Base-by-base conservation (phyloP, 2,113 vertebrate species). In the Salvator merianae region DNA sequence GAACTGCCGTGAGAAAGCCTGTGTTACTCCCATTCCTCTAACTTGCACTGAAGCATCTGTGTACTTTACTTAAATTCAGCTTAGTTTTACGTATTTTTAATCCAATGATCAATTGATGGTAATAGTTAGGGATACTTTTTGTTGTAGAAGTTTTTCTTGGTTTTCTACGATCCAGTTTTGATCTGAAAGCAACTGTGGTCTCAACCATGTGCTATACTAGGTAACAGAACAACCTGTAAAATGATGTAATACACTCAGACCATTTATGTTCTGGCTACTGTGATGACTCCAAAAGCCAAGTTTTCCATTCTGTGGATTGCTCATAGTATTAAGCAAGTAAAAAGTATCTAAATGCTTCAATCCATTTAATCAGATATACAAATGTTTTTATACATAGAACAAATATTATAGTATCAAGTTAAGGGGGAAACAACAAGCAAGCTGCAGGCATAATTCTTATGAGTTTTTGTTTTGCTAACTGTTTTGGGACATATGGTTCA, bases 381-480 rank as follows among this genome's bases (percentile, higher is more conserved):
- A 4, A 69, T 69, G 16, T 69, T 34, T 69, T 69, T 34, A 2
- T 32, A 34, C 30, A 9, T 34, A 69, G 66, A 32, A 69, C 3
- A 66, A 30, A 30, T 18, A 69, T 69, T 69, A 34, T 66, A 26
- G 16, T 55, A 55, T 55, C 10, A 55, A 55, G 14, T 59, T 59
- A 59, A 59, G 55, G 84, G 65, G 88, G 83, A 79, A 12, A 6
- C 4, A 24, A 16, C 4, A 22, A 76, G 7, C 40, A 55, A 30
- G 50, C 8, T 5, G 5, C 12, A 10, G n/a, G 20, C 36, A 5
- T 77, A 8, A 20, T 70, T 59, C 7, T 3, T 53, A 12, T 3
- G 40, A 66, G 63, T 62, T 40, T 62, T 24, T n/a, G 79, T 84
- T 93, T 3, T 90, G 65, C 70, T 36, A 53, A 76, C n/a, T 78